Percentiles rank a stretch among this genome's conserved stretches.
These are phyloP conservation scores for Myathropa florea DNA, from an alignment of 2,888 invertebrate species.

Conservation along the genomic window DNA sequence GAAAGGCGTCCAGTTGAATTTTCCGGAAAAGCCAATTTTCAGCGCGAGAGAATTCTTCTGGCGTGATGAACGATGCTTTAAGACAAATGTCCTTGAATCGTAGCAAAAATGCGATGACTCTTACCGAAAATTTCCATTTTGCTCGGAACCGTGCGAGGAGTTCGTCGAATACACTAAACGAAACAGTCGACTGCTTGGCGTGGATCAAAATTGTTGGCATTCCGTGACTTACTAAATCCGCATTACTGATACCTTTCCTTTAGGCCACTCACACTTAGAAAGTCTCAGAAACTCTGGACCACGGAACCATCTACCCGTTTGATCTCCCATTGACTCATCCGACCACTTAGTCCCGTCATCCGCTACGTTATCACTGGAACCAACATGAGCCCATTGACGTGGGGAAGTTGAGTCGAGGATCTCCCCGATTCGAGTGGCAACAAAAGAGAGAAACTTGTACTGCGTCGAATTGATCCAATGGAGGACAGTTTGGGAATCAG, in stretches of 20 bases:
- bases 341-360: slow-evolving; percentile 29
- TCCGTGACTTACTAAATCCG: not conserved
- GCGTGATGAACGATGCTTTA: too few species aligned
- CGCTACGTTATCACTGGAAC: slow-evolving; percentile 8
- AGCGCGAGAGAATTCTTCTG: too few species aligned
- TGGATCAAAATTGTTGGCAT: not conserved
- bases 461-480: not conserved
- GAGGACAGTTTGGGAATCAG: not conserved
- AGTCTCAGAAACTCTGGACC: slow-evolving; percentile 5
- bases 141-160: too few species aligned
- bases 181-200: too few species aligned
- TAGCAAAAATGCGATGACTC: too few species aligned
- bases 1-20: not conserved
- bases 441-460: slow-evolving; percentile 2
- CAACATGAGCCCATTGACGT: slow-evolving; percentile 20
- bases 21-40: not conserved
- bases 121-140: too few species aligned
- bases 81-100: too few species aligned
- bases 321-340: slow-evolving; percentile 7
- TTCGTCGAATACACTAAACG: too few species aligned
- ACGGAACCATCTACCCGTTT: slow-evolving; percentile 7
- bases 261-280: slow-evolving; percentile 1
- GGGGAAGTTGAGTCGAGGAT: slow-evolving; percentile 16
- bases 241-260: not conserved
- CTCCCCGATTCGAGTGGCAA: slow-evolving; percentile 10